Percentiles rank a stretch among this genome's conserved stretches.
These are phyloP conservation scores for Pseudachorutes palmiensis DNA, from an alignment of 1,140 invertebrate genomes.

Conservation along the genomic window DNA sequence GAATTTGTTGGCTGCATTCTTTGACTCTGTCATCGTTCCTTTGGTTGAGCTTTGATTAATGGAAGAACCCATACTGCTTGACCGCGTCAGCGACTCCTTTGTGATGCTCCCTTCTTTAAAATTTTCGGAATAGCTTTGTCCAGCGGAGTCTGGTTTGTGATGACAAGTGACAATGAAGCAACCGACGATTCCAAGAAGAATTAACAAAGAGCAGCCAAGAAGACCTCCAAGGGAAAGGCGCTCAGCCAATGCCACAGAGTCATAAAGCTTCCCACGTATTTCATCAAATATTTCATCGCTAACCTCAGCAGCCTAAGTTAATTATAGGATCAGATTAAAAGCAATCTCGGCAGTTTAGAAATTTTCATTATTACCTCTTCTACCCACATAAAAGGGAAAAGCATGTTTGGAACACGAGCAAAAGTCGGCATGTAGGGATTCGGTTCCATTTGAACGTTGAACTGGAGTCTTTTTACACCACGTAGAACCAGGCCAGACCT, in stretches of 20 bases:
- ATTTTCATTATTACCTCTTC: too few relatives aligned
- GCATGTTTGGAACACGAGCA: conserved; percentile 18
- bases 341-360: not conserved
- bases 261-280: conserved; percentile 24
- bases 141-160: not conserved
- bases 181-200: conserved; percentile 26
- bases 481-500: conserved; percentile 40
- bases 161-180: conserved; percentile 15
- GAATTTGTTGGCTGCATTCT: conserved; percentile 1
- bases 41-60: conserved; percentile 26
- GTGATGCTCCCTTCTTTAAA: conserved; percentile 1
- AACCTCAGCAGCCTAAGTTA: conserved; percentile 25
- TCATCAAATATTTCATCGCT: conserved; percentile 22
- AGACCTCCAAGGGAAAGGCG: conserved; percentile 28
- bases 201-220: conserved; percentile 17
- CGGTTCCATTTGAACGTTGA: conserved; percentile 39
- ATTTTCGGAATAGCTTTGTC: not conserved
- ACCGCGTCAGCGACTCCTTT: conserved; percentile 12
- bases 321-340: not conserved
- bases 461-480: conserved; percentile 40
- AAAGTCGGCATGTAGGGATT: conserved; percentile 34
- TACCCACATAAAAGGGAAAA: conserved; percentile 37
- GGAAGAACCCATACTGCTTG: not conserved
- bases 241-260: conserved; percentile 25
- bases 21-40: conserved; percentile 23